Percentiles rank a stretch among this genome's conserved stretches.
phyloP scores from a whole-genome alignment of 2,888 invertebrate species.

The Drosophila helvetica region DNA sequence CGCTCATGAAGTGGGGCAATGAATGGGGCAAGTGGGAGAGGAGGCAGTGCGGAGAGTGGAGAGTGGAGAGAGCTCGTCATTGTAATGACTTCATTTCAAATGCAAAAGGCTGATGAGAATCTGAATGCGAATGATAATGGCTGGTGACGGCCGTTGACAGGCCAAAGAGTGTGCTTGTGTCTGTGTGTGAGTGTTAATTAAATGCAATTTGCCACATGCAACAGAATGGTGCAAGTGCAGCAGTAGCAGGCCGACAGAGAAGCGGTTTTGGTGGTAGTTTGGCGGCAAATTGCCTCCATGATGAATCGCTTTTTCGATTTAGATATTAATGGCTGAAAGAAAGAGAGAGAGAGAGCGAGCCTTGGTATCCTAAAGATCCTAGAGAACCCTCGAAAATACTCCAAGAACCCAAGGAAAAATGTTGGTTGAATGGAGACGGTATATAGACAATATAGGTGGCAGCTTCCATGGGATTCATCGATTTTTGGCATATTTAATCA shows the following conservation, averaged over 20 bases:
- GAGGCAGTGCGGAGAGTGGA: neutral
- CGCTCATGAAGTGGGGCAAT: conserved; percentile 3
- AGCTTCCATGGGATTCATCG: too few relatives aligned
- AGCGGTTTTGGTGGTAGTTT: neutral
- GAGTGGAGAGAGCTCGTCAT: neutral
- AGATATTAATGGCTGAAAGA: neutral
- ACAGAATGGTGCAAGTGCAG: neutral
- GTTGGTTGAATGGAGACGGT: too few relatives aligned
- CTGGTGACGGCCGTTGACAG: neutral
- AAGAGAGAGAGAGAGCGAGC: neutral
- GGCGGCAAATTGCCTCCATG: neutral
- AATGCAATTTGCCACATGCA: conserved; percentile 3
- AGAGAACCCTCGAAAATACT: neutral
- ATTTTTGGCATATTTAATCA: too few relatives aligned
- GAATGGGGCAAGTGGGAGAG: neutral
- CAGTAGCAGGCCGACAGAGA: neutral
- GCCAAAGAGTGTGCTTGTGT: neutral
- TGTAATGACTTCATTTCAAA: conserved; percentile 48
- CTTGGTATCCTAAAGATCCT: too few relatives aligned
- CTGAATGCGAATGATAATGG: neutral
- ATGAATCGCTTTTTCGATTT: neutral
- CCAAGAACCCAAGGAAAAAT: neutral
- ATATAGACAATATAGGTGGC: too few relatives aligned
- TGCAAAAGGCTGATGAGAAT: conserved; percentile 34
- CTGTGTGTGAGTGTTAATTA: conserved; percentile 11